These are phyloP conservation scores for Eurystomus glaucurus DNA, from an alignment of 2,797 vertebrate genomes.

Conservation along the genomic window DNA sequence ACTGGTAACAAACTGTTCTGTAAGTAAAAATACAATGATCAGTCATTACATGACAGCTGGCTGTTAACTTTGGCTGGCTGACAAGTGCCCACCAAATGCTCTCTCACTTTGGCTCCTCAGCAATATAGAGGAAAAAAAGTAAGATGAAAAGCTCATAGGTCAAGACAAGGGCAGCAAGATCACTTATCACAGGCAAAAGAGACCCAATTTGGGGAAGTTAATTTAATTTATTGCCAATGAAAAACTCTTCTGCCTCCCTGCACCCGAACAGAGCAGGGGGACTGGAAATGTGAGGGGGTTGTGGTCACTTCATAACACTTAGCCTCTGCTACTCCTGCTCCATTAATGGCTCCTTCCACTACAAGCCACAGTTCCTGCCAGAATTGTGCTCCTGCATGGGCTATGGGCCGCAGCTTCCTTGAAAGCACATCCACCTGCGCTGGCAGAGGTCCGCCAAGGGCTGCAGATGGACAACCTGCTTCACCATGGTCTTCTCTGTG, in stretches of 20 bases:
- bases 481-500: background rate
- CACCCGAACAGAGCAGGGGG: accelerated
- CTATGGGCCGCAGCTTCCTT: background rate
- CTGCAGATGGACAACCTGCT: background rate
- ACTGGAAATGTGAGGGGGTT: accelerated
- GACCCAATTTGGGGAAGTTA: background rate
- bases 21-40: background rate
- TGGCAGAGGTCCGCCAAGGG: background rate
- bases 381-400: accelerated
- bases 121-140: background rate
- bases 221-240: background rate
- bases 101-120: background rate
- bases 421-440: background rate
- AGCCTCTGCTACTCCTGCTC: background rate
- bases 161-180: background rate
- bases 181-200: background rate
- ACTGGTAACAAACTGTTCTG: background rate
- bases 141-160: background rate
- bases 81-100: background rate
- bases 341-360: background rate
- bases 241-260: background rate
- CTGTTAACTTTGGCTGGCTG: background rate
- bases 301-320: background rate
- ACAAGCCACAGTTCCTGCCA: background rate
- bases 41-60: background rate